Evolutionary conservation across 2,888 invertebrate genomes (phyloP).

Genomic region (Pharmacophagus antenor): DNA sequence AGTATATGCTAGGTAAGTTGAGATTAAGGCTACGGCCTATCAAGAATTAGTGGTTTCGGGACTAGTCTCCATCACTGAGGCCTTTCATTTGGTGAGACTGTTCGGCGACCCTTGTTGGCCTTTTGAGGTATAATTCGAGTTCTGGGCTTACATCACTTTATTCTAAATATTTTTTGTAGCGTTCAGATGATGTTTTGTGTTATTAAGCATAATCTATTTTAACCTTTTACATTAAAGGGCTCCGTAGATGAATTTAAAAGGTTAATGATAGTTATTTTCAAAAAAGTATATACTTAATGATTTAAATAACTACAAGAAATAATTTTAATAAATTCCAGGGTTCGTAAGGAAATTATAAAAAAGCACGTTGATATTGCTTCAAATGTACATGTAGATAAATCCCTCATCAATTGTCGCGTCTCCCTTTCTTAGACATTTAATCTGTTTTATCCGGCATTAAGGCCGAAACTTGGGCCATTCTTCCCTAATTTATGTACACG

Average conservation of each 20-base stretch:
- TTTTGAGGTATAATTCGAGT: too few species aligned
- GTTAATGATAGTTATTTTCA: neutral
- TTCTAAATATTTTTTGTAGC: neutral
- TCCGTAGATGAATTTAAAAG: neutral
- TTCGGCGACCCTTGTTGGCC: too few species aligned
- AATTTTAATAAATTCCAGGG: too few species aligned
- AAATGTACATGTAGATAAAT: constrained; percentile 30
- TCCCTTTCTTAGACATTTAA: constrained; percentile 60
- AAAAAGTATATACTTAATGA: too few species aligned
- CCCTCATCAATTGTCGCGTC: constrained; percentile 47
- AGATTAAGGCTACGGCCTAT: too few species aligned
- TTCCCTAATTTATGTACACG: constrained; percentile 64
- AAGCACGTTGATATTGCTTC: neutral
- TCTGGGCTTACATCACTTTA: neutral
- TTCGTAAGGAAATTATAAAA: too few species aligned
- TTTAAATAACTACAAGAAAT: too few species aligned
- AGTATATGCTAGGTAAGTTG: too few species aligned
- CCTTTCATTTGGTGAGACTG: too few species aligned
- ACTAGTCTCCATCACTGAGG: too few species aligned
- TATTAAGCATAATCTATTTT: neutral
- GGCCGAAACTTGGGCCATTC: constrained; percentile 71
- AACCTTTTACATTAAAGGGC: neutral
- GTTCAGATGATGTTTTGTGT: neutral
- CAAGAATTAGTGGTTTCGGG: too few species aligned
- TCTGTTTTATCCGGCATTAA: constrained; percentile 70